Evolutionary conservation across 2,113 vertebrate species (phyloP).

Genomic region (Ictalurus furcatus): DNA sequence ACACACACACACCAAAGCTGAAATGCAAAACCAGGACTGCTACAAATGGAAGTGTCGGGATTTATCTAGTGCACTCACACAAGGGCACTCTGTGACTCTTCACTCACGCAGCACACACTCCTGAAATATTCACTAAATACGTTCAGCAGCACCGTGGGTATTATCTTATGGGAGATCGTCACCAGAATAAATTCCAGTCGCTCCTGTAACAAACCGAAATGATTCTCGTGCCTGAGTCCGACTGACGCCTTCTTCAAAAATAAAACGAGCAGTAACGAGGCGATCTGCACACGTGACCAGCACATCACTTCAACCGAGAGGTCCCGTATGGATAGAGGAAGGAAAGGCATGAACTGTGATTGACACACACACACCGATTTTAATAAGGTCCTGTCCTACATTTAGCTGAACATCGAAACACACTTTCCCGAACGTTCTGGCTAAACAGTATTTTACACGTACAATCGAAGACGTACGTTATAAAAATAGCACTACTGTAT

Average conservation of each 20-base stretch:
- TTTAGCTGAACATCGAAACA: too few species aligned
- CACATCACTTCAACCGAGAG: neutral
- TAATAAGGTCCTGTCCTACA: neutral
- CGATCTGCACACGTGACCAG: constrained; percentile 18
- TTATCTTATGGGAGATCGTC: neutral
- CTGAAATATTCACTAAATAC: neutral
- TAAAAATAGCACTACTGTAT: too few species aligned
- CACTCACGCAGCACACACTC: neutral
- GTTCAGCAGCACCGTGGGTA: neutral
- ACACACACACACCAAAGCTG: neutral
- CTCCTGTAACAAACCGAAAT: neutral
- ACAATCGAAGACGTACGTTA: too few species aligned
- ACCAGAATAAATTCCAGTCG: neutral
- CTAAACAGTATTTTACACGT: neutral
- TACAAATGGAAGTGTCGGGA: neutral
- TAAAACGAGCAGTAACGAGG: neutral
- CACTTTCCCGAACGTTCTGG: too few species aligned
- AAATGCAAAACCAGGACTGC: neutral
- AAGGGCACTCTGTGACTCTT: neutral
- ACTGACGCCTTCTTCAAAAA: neutral
- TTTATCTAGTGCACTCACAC: neutral
- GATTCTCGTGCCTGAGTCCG: neutral
- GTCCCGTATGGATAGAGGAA: neutral
- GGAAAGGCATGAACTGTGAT: neutral
- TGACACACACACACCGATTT: neutral